A percentile compares a stretch with the other conserved stretches of the same genome.
phyloP scores from a whole-genome alignment of 2,113 vertebrate genomes.

The Xiphias gladius region DNA sequence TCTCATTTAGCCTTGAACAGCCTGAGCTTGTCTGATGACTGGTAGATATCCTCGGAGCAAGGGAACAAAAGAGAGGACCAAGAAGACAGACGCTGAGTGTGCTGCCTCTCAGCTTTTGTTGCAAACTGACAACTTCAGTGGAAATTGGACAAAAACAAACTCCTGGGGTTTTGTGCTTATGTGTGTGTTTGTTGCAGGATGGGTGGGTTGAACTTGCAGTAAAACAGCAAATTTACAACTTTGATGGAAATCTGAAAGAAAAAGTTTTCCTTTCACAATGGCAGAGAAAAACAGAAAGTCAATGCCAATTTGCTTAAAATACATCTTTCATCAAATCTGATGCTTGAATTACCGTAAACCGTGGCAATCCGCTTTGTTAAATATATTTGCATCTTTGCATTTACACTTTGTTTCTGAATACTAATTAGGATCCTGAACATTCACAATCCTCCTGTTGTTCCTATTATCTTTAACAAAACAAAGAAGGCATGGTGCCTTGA shows the following conservation, averaged over 20 bases:
- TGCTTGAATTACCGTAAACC: neutral
- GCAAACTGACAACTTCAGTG: conserved; percentile 52
- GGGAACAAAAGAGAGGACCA: conserved; percentile 2
- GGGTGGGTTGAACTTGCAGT: neutral
- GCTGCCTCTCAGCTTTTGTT: conserved; percentile 50
- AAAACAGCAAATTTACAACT: conserved; percentile 16
- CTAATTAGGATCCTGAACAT: conserved; percentile 18
- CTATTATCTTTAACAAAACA: conserved; percentile 26
- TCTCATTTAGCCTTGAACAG: conserved; percentile 30
- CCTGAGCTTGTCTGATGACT: conserved; percentile 21
- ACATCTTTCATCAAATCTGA: neutral
- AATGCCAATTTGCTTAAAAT: conserved; percentile 10
- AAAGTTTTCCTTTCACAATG: neutral
- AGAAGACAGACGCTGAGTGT: conserved; percentile 22
- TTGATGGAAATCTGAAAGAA: neutral
- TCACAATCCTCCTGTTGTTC: conserved; percentile 13
- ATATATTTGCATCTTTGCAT: neutral
- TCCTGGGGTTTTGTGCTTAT: neutral
- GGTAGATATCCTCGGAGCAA: conserved; percentile 20
- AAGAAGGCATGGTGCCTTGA: neutral
- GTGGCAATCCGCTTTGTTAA: neutral
- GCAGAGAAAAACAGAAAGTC: neutral
- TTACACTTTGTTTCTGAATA: neutral
- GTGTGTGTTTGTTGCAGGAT: conserved; percentile 4
- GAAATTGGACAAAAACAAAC: conserved; percentile 47